phyloP scores from a whole-genome alignment of 2,888 invertebrate species.

The Asteroscopus sphinx region DNA sequence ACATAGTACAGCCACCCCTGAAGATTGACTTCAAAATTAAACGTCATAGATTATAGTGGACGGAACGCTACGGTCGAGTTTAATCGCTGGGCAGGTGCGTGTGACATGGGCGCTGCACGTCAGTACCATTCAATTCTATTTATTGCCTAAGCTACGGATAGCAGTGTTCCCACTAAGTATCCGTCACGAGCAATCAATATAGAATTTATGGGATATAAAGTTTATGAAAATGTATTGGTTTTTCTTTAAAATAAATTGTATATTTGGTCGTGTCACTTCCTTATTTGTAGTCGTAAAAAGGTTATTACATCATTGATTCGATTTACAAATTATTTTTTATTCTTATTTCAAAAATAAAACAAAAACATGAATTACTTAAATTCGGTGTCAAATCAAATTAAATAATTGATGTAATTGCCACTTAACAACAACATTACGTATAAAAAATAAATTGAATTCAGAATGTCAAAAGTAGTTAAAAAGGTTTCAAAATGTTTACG shows the following conservation, averaged over 20 bases:
- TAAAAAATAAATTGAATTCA: too few species aligned
- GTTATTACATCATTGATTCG: neutral
- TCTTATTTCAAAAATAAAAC: too few species aligned
- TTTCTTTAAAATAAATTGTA: neutral
- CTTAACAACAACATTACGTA: too few species aligned
- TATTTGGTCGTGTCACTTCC: neutral
- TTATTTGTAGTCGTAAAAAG: neutral
- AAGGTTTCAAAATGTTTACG: too few species aligned
- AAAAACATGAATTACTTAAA: too few species aligned
- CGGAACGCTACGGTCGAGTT: conserved; percentile 67
- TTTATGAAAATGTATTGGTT: conserved; percentile 7
- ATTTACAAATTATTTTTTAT: too few species aligned
- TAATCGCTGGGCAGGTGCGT: conserved; percentile 84
- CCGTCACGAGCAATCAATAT: conserved; percentile 39
- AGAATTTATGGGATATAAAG: conserved; percentile 15
- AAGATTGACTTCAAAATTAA: conserved; percentile 69
- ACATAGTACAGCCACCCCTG: conserved; percentile 54
- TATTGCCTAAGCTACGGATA: conserved; percentile 69
- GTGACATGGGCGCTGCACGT: conserved; percentile 66
- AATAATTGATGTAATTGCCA: too few species aligned
- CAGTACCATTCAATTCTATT: conserved; percentile 71
- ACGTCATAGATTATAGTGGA: conserved; percentile 69
- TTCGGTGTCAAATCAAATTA: too few species aligned
- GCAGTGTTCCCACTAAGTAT: conserved; percentile 44
- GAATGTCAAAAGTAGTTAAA: too few species aligned